Evolutionary conservation across 1,140 invertebrate species (phyloP).

Genomic region (Euwallacea fornicatus): DNA sequence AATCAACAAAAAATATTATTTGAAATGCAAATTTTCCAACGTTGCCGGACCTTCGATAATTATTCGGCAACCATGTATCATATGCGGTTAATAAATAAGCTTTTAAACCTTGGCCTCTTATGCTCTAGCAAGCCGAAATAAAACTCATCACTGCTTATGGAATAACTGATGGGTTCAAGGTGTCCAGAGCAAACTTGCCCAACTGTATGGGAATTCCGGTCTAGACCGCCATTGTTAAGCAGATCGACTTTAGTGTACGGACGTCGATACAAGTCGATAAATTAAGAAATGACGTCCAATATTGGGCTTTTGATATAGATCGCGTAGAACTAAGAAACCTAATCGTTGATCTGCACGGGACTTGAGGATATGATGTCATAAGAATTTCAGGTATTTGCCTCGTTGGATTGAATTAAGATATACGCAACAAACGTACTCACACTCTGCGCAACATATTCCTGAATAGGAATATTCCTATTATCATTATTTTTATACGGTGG

Average conservation of each 20-base stretch:
- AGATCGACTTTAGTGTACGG: neutral
- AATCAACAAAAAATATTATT: neutral
- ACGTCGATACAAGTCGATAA: neutral
- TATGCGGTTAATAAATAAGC: neutral
- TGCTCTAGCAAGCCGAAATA: neutral
- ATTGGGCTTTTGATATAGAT: neutral
- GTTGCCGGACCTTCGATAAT: neutral
- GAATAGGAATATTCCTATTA: too few species aligned
- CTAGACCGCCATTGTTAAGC: neutral
- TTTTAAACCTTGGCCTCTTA: neutral
- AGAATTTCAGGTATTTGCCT: too few species aligned
- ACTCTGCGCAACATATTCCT: too few species aligned
- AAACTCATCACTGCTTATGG: neutral
- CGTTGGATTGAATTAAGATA: too few species aligned
- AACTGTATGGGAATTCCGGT: too few species aligned
- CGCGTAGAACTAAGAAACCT: too few species aligned
- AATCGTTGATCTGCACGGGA: too few species aligned
- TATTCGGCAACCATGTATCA: neutral
- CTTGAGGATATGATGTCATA: too few species aligned
- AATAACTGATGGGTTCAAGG: too few species aligned
- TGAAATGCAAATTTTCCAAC: conserved; percentile 2
- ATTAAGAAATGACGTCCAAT: neutral
- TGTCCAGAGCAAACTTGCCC: too few species aligned
- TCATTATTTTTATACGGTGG: too few species aligned
- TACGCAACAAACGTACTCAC: too few species aligned